A percentile compares a stretch with the other conserved stretches of the same genome.
These are phyloP conservation scores for Poecilobothrus nobilitatus DNA, from an alignment of 2,888 invertebrate species.

Conservation along the genomic window DNA sequence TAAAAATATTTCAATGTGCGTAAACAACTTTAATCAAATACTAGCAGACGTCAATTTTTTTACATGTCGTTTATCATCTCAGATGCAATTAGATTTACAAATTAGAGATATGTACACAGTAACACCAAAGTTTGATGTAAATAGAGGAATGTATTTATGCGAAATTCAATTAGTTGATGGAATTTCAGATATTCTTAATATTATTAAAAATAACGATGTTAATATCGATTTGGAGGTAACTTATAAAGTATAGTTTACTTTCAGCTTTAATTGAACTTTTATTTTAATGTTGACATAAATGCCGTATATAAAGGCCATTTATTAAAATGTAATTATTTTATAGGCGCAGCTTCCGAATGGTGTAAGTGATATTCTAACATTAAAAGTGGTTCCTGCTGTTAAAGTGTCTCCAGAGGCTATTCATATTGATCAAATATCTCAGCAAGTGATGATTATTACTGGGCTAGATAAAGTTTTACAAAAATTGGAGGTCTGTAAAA, in stretches of 20 bases:
- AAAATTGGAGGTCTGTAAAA: conserved; percentile 43
- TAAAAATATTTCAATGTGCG: conserved; percentile 38
- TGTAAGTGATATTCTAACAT: conserved; percentile 33
- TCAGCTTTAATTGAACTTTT: too few relatives aligned
- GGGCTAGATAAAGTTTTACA: conserved; percentile 52
- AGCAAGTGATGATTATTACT: conserved; percentile 43
- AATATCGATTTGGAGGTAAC: conserved; percentile 39
- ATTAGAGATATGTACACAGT: conserved; percentile 36
- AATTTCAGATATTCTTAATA: conserved; percentile 35
- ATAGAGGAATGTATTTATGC: conserved; percentile 38
- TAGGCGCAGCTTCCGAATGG: conserved; percentile 39
- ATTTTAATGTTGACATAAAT: too few relatives aligned
- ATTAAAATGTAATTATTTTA: neutral
- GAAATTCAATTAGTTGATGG: conserved; percentile 34
- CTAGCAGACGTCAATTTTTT: conserved; percentile 34
- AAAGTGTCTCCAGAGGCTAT: conserved; percentile 35
- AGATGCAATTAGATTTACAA: conserved; percentile 32
- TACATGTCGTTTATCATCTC: conserved; percentile 36
- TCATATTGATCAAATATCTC: conserved; percentile 31
- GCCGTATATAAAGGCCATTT: too few relatives aligned
- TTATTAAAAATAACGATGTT: conserved; percentile 38
- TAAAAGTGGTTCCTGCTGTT: conserved; percentile 42
- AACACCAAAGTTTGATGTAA: conserved; percentile 35
- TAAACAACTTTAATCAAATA: conserved; percentile 30
- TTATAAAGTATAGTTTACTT: neutral